Evolutionary conservation across 2,888 invertebrate genomes (phyloP), one percentile per base, ranked within the genome.

Genomic region (Tachina grossa): DNA sequence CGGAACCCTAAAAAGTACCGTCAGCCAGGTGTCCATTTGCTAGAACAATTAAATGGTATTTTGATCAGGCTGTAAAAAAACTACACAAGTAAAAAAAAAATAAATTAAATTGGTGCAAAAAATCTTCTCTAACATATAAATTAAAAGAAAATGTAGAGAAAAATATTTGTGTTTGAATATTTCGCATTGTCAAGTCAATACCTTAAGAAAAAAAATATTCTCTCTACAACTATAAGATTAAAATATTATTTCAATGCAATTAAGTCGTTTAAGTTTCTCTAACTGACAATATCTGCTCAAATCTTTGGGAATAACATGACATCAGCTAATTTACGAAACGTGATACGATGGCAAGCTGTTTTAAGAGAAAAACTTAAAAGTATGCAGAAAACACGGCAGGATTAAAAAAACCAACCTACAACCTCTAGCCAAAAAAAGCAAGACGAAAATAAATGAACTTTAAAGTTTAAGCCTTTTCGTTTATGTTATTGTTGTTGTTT

Each of bases 241-340:
- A 66, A 82, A 63, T 57, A 74, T 69, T 68, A 59, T 81, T 83
- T 79, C 47, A 72, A 57, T 57, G 74, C 86, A 87, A 88, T 88
- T 88, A 88, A 88, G 87, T 86, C 85, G 87, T 88, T 86, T 87
- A 66, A 84, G 66, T 79, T 76, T 79, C 79, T 79, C 74, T 85
- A 85, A 88, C 87, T 88, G 88, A 88, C 88, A 88, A 82, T 88
- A 88, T 88, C 88, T 77, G 53, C 6, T 39, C 59, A 53, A 61
- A 88, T 87, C 88, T 86, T 87, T 87, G 82, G 84, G 84, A 83
- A 72, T 74, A 86, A 90, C 90, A 89, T 90, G 90, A 89, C 90
- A 89, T 88, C 84, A 90, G 89, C 89, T 90, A 90, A 90, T 90
- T 90, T 90, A 90, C 89, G 90, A 90, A 91, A 91, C 63, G 87